Percentiles rank a stretch among this genome's conserved stretches.
phyloP scores from a whole-genome alignment of 2,113 vertebrate genomes.

The Nansenia antarctica region DNA sequence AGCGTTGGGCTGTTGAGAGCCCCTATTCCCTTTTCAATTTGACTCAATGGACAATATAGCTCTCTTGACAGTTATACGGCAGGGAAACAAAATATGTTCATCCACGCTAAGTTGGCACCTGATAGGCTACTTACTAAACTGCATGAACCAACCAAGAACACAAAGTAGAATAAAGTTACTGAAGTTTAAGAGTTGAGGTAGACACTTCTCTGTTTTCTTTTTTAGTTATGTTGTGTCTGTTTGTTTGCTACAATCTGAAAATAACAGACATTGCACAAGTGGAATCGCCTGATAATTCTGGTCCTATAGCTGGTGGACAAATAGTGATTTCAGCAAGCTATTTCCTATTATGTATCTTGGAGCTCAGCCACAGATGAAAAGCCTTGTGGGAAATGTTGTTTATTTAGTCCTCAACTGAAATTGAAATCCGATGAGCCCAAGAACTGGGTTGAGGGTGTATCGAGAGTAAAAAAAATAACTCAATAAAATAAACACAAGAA shows the following conservation, averaged over 20 bases:
- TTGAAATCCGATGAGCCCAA: too few relatives aligned
- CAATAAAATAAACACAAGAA: too few relatives aligned
- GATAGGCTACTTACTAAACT: too few relatives aligned
- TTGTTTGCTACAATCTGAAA: neutral
- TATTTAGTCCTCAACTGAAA: constrained; percentile 27
- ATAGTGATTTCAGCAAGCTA: neutral
- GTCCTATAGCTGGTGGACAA: neutral
- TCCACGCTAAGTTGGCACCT: too few relatives aligned
- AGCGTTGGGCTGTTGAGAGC: neutral
- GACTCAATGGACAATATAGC: neutral
- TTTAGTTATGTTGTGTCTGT: neutral
- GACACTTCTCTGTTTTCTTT: neutral
- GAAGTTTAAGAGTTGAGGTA: neutral
- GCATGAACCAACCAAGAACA: neutral
- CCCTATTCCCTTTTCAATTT: neutral
- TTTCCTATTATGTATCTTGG: constrained; percentile 4
- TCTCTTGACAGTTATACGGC: neutral
- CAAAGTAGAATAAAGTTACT: neutral
- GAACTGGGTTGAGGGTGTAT: too few relatives aligned
- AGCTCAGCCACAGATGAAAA: constrained; percentile 30
- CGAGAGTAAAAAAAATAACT: too few relatives aligned
- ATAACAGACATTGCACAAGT: neutral
- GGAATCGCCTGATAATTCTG: neutral
- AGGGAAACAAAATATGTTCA: too few relatives aligned
- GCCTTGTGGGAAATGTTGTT: constrained; percentile 27